These are phyloP conservation scores for Margaritifera margaritifera DNA, from an alignment of 2,888 invertebrate genomes.

Conservation along the genomic window DNA sequence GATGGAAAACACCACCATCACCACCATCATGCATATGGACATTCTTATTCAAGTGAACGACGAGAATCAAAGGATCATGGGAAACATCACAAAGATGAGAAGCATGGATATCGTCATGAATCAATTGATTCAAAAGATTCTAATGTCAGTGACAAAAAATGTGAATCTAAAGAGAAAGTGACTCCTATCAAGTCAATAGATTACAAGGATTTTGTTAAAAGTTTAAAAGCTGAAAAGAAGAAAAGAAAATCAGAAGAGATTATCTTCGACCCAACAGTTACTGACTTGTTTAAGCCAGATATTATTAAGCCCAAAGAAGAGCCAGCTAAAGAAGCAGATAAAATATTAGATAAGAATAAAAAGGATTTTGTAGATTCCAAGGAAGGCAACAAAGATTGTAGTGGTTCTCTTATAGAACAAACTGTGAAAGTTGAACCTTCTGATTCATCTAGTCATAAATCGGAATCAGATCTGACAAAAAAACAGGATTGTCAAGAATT, in stretches of 20 bases:
- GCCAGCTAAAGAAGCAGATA: constrained; percentile 16
- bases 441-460: constrained; percentile 3
- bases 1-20: constrained; percentile 17
- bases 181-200: constrained; percentile 1
- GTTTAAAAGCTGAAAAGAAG: constrained; percentile 36
- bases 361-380: neutral
- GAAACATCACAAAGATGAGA: constrained; percentile 11
- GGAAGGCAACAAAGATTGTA: neutral
- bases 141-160: constrained; percentile 12
- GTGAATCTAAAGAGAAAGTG: constrained; percentile 20
- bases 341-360: neutral
- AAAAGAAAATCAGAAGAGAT: constrained; percentile 52
- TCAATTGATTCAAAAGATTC: constrained; percentile 5
- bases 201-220: neutral
- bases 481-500: neutral
- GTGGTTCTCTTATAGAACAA: neutral
- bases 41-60: constrained; percentile 21
- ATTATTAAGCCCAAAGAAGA: constrained; percentile 16
- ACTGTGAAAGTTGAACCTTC: neutral
- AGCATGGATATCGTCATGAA: constrained; percentile 1
- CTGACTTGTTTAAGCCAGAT: constrained; percentile 66
- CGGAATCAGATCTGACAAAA: constrained; percentile 2
- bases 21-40: constrained; percentile 28
- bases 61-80: constrained; percentile 24
- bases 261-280: constrained; percentile 53